Evolutionary conservation across 2,797 vertebrate species (phyloP), one percentile per base, ranked within the genome.

Genomic region (Oreonectes daqikongensis): DNA sequence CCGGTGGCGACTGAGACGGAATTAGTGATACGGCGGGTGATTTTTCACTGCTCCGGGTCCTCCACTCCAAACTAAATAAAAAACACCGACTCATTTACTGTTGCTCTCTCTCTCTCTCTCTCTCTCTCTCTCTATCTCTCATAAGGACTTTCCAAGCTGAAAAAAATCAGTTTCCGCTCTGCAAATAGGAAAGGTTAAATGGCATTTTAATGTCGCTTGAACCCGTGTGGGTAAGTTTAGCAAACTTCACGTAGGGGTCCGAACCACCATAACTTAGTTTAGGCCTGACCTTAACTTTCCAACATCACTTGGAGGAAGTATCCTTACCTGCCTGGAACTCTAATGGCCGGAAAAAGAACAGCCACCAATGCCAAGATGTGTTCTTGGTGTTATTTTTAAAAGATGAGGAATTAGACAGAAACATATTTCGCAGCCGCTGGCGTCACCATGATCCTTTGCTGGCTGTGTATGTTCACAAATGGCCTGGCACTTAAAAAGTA

Each of bases 51-150:
- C 80, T 83, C 77, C 80, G 85, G 67, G 75, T 77, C 26, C 72
- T 82, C 64, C 77, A 24, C 12, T 78, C 87, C 88, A 88, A 89
- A 82, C 64, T 82, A 90, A 90, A 90, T 81, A 90, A 90, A 90
- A 87, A 90, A 89, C 83, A 86, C 77, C 68, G 80, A 87, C 87
- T 89, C 85, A 87, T 89, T 85, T 80, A 83, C 71, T 69, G 18
- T 68, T 69, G 42, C 79, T 84, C 66, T 67, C 63, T 81, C 63
- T 61, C 75, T 26, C 75, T 52, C 63, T 40, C 44, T 46, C 69
- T 52, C 64, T 72, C 53, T 46, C 35, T 68, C 74, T 57, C 68
- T 46, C 44, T 18, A 14, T 46, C 44, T 46, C 44, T 70, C 75
- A 65, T 38, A 68, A 42, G 57, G 76, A 74, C 76, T 67, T 75